These are phyloP conservation scores for Drosophila kuntzei DNA, from an alignment of 2,888 invertebrate species.

Conservation along the genomic window DNA sequence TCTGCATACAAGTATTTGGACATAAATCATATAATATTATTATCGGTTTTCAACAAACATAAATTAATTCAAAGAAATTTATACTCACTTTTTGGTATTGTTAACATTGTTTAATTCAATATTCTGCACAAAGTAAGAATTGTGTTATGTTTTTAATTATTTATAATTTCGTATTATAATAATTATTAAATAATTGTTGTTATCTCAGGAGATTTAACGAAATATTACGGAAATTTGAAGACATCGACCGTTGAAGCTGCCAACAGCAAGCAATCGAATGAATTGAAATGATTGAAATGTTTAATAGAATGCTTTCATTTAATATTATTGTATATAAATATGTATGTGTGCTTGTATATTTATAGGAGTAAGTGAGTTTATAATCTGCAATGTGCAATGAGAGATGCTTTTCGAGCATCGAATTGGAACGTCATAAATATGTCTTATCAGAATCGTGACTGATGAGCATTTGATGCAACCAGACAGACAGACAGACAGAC, in stretches of 20 bases:
- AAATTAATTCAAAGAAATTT: background rate
- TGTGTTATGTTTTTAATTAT: background rate
- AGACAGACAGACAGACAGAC: background rate
- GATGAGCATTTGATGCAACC: slow-evolving; percentile 6
- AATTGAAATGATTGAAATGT: slow-evolving; percentile 47
- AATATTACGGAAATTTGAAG: slow-evolving; percentile 8
- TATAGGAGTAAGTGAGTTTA: slow-evolving; percentile 3
- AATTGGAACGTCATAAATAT: slow-evolving; percentile 46
- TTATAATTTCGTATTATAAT: background rate
- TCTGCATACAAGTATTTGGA: background rate
- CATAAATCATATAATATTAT: background rate
- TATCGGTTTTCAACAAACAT: background rate
- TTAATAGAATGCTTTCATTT: slow-evolving; percentile 27
- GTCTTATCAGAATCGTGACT: slow-evolving; percentile 49
- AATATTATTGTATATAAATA: slow-evolving; percentile 9
- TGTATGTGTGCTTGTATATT: slow-evolving; percentile 9
- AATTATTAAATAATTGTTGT: background rate
- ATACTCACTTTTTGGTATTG: slow-evolving; percentile 54
- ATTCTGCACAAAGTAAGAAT: background rate
- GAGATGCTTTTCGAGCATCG: slow-evolving; percentile 39
- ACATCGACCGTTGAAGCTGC: slow-evolving; percentile 14
- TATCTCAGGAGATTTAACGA: background rate
- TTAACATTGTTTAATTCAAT: slow-evolving; percentile 36
- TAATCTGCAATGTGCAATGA: slow-evolving; percentile 36
- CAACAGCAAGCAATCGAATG: slow-evolving; percentile 42